A percentile compares a stretch with the other conserved stretches of the same genome.
These are phyloP conservation scores for Hipposideros armiger DNA, from an alignment of 2,113 vertebrate genomes.

Conservation along the genomic window DNA sequence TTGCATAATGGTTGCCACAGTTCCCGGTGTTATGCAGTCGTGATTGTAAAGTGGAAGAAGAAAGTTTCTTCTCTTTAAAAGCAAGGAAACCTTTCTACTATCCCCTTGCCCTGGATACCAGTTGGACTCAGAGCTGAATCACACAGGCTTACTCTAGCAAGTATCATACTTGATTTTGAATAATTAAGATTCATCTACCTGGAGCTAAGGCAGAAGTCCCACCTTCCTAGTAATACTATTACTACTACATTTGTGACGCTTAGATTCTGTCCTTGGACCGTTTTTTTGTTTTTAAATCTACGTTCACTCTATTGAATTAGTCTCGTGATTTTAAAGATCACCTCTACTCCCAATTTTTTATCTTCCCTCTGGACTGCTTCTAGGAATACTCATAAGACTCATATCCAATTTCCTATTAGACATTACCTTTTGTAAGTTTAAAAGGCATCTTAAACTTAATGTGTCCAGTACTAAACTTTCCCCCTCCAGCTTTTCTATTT, in stretches of 20 bases:
- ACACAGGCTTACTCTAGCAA: constrained; percentile 26
- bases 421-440: constrained; percentile 19
- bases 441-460: not conserved
- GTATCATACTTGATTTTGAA: constrained; percentile 40
- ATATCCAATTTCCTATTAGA: not conserved
- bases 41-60: constrained; percentile 6
- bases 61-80: not conserved
- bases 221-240: constrained; percentile 12
- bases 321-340: not conserved
- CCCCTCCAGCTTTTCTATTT: not conserved
- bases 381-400: not conserved
- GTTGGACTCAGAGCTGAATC: not conserved
- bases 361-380: not conserved
- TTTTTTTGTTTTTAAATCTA: not conserved
- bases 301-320: not conserved
- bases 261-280: not conserved
- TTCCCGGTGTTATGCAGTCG: not conserved
- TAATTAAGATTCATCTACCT: constrained; percentile 46
- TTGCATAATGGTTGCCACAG: constrained; percentile 7
- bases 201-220: not conserved
- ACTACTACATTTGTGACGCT: not conserved
- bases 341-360: not conserved
- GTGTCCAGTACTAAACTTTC: not conserved
- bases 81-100: not conserved
- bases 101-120: not conserved